Conservation (phyloP, 2,797 vertebrate species). For the Phrynocephalus vlangalii region DNA sequence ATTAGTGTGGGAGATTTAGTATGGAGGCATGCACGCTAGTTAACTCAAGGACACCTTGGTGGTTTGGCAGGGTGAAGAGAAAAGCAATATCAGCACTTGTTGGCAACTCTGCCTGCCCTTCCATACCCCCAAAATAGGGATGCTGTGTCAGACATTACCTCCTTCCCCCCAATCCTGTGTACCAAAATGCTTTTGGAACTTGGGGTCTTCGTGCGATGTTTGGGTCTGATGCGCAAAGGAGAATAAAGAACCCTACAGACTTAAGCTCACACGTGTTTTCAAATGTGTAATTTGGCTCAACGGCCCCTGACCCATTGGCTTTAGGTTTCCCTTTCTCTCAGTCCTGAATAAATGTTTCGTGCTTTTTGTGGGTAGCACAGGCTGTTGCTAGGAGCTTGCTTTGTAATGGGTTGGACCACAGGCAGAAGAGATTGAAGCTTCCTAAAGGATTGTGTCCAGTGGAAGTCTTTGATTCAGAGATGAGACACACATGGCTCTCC, state of each 20-base stretch:
- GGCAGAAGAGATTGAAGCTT: no score
- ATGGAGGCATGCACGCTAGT: constrained; percentile 17
- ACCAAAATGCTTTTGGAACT: no score
- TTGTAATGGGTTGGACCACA: no score
- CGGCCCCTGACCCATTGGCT: neutral
- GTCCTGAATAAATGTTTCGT: neutral
- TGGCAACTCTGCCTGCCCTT: no score
- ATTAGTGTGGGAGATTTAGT: neutral
- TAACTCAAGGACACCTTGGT: constrained; percentile 27
- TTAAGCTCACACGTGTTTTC: neutral
- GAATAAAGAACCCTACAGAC: neutral
- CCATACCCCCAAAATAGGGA: neutral
- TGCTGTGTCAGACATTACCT: neutral
- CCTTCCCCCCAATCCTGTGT: no score
- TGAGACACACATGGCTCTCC: no score
- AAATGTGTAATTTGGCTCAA: neutral
- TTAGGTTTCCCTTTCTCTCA: neutral
- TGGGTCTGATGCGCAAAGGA: neutral
- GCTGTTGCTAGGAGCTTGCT: no score
- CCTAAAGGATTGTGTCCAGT: no score
- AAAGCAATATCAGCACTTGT: no score
- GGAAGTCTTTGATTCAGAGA: no score
- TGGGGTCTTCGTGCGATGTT: no score
- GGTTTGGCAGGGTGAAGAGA: constrained; percentile 5
- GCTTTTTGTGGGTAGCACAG: neutral